A percentile compares a stretch with the other conserved stretches of the same genome.
Conservation (phyloP, 2,113 vertebrate genomes). For the Proterorhinus semilunaris region DNA sequence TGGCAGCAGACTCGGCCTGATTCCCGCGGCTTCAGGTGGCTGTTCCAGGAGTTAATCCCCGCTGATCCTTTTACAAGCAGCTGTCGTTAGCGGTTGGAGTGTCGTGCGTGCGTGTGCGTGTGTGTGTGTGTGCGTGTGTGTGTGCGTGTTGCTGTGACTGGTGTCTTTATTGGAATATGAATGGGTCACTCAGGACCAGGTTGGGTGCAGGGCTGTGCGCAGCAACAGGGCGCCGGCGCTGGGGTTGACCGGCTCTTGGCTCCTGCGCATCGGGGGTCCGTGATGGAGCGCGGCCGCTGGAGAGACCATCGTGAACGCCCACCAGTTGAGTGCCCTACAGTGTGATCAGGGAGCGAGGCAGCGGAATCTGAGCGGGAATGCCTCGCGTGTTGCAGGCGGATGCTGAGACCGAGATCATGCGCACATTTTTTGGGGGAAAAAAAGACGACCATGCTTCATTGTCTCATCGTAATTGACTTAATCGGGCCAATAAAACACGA, state of each 20-base stretch:
- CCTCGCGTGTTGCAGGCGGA: not conserved
- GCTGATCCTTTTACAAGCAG: constrained; percentile 48
- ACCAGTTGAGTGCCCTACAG: constrained; percentile 5
- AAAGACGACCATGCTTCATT: no score
- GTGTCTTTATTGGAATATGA: not conserved
- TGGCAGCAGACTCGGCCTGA: constrained; percentile 38
- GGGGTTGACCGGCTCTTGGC: not conserved
- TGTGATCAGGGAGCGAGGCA: not conserved
- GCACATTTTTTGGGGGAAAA: no score
- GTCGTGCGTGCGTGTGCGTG: not conserved
- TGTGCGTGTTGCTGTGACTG: not conserved
- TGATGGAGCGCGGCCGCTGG: not conserved
- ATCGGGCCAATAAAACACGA: no score
- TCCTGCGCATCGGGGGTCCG: not conserved
- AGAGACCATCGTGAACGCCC: not conserved
- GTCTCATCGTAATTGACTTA: no score
- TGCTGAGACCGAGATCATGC: no score
- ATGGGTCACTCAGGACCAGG: not conserved
- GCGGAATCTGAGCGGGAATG: not conserved
- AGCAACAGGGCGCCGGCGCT: constrained; percentile 54
- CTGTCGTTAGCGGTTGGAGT: constrained; percentile 47
- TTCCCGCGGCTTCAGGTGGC: constrained; percentile 37
- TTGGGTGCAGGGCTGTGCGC: not conserved
- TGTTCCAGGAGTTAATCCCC: constrained; percentile 62
- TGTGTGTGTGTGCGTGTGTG: no score